These are phyloP conservation scores for Grammomys dolichurus DNA, from an alignment of 2,113 vertebrate genomes.

Conservation along the genomic window DNA sequence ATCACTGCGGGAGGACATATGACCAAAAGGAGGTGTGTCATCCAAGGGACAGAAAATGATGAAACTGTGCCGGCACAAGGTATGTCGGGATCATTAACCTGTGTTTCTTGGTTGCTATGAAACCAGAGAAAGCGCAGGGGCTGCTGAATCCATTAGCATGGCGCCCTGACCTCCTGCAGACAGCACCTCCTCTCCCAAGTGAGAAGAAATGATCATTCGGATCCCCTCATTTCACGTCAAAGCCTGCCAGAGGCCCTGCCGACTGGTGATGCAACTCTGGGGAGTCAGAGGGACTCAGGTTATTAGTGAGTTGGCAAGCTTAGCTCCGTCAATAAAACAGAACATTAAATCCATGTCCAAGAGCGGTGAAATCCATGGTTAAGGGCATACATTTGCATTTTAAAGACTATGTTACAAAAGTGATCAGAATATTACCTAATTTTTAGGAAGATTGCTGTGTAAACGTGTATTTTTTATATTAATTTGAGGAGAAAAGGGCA, in stretches of 20 bases:
- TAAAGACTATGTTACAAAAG: conserved; percentile 6
- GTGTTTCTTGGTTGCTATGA: background rate
- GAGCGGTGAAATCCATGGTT: background rate
- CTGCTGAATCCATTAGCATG: background rate
- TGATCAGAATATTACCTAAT: background rate
- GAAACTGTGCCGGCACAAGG: background rate
- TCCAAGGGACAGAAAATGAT: background rate
- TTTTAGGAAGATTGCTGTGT: background rate
- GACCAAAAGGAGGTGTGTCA: background rate
- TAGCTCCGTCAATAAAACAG: background rate
- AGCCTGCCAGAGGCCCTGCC: background rate
- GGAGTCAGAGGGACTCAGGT: background rate
- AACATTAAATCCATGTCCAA: background rate
- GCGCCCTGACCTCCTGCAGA: background rate
- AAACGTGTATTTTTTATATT: background rate
- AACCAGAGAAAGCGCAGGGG: background rate
- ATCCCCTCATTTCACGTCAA: background rate
- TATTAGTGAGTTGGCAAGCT: conserved; percentile 24
- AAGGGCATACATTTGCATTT: background rate
- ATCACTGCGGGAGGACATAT: fast-evolving
- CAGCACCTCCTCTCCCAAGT: background rate
- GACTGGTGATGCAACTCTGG: background rate
- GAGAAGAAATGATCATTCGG: background rate
- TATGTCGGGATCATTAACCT: background rate
- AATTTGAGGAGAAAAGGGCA: background rate